Percentiles rank a stretch among this genome's conserved stretches.
Conservation (phyloP, 2,888 invertebrate genomes). For the Heliothis peltigera region DNA sequence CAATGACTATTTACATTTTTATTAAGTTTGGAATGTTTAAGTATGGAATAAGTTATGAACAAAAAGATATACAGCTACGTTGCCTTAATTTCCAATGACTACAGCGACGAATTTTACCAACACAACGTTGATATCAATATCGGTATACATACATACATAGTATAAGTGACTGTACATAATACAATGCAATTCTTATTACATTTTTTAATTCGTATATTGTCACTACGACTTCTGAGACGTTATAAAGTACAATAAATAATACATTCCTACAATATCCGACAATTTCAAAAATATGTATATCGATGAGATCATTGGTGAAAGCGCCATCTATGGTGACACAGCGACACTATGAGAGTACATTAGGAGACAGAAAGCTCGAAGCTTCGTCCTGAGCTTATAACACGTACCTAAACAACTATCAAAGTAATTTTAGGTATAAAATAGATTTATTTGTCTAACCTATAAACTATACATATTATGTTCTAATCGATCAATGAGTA, state of each 20-base stretch:
- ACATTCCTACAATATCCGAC: conserved; percentile 47
- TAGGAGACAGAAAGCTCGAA: conserved; percentile 71
- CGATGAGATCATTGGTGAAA: conserved; percentile 66
- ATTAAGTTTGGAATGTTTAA: conserved; percentile 78
- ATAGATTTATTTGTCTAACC: conserved; percentile 86
- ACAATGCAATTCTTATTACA: conserved; percentile 44
- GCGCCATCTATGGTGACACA: conserved; percentile 72
- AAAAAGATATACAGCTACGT: conserved; percentile 32
- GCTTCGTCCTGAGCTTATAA: conserved; percentile 71
- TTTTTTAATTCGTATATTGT: conserved; percentile 59
- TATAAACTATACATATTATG: conserved; percentile 78
- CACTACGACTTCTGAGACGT: conserved; percentile 49
- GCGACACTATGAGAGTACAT: conserved; percentile 69
- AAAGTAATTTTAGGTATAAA: conserved; percentile 79
- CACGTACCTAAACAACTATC: conserved; percentile 66
- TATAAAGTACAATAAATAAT: conserved; percentile 44
- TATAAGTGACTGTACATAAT: conserved; percentile 47
- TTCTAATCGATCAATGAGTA: conserved; percentile 73
- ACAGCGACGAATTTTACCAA: conserved; percentile 41
- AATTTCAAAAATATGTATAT: conserved; percentile 56
- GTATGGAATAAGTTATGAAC: conserved; percentile 72
- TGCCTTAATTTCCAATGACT: conserved; percentile 27
- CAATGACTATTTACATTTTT: conserved; percentile 78
- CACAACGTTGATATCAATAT: conserved; percentile 29
- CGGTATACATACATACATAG: conserved; percentile 22